These are phyloP conservation scores for Mactromeris polynyma DNA, from an alignment of 2,888 invertebrate genomes.

Conservation along the genomic window DNA sequence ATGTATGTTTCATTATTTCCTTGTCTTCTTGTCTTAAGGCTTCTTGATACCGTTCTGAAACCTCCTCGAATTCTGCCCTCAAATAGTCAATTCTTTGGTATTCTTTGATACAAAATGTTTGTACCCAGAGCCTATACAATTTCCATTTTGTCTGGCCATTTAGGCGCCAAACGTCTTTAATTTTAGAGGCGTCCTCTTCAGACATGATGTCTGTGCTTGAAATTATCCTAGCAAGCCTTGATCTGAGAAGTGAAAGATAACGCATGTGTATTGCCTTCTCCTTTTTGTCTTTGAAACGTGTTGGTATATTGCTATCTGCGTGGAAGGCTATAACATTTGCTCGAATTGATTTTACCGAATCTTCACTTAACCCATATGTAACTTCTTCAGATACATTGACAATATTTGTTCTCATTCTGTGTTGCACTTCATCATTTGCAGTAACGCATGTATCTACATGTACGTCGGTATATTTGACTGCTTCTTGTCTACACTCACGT, in stretches of 20 bases:
- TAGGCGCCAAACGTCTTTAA: constrained; percentile 80
- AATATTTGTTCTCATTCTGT: no score
- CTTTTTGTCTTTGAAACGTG: background rate
- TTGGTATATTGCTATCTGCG: background rate
- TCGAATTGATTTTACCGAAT: no score
- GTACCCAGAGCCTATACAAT: constrained; percentile 87
- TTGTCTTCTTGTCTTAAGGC: no score
- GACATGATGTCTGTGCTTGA: no score
- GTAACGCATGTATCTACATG: background rate
- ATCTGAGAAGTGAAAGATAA: background rate
- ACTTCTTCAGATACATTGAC: background rate
- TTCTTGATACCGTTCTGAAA: no score
- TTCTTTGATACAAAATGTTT: background rate
- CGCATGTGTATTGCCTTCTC: background rate
- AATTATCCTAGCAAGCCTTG: background rate
- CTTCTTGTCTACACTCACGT: background rate
- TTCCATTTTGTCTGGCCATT: no score
- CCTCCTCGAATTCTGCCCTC: constrained; percentile 77
- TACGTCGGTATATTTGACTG: no score
- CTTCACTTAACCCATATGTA: background rate
- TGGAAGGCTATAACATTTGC: no score
- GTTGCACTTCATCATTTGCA: constrained; percentile 1
- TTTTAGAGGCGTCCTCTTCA: no score
- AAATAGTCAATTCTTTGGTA: constrained; percentile 47
- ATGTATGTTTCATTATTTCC: no score